Conservation (phyloP, 1,140 invertebrate genomes). For the Drosophila triauraria region DNA sequence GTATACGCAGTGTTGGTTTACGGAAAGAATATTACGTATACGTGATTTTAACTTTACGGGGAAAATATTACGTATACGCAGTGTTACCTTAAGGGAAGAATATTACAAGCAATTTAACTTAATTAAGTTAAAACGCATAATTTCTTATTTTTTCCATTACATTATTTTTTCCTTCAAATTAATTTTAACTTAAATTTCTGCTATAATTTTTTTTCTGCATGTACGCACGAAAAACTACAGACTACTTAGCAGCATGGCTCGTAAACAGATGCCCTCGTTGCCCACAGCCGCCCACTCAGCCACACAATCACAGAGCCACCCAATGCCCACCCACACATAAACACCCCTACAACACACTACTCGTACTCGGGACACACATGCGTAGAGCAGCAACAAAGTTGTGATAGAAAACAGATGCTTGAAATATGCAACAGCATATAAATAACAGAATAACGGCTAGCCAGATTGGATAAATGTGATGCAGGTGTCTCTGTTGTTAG, state of each 20-base stretch:
- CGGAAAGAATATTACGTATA: not conserved
- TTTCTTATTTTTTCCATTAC: not conserved
- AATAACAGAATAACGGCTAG: slow-evolving; percentile 77
- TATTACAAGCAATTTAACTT: too few relatives aligned
- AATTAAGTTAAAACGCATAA: too few relatives aligned
- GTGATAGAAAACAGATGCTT: slow-evolving; percentile 63
- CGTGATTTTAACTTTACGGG: not conserved
- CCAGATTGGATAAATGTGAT: slow-evolving; percentile 61
- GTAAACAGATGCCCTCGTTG: slow-evolving; percentile 21
- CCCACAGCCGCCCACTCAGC: slow-evolving; percentile 3
- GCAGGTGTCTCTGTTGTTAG: slow-evolving; percentile 63
- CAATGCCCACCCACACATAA: slow-evolving; percentile 20
- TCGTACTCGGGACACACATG: slow-evolving; percentile 30
- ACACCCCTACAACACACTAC: slow-evolving; percentile 3
- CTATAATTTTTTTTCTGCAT: not conserved
- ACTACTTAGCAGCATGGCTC: slow-evolving; percentile 45
- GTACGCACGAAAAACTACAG: slow-evolving; percentile 45
- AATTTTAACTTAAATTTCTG: too few relatives aligned
- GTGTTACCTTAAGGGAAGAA: not conserved
- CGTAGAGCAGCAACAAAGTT: slow-evolving; percentile 62
- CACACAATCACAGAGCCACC: slow-evolving; percentile 21
- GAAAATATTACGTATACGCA: not conserved
- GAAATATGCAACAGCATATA: slow-evolving; percentile 79
- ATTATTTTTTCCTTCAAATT: not conserved
- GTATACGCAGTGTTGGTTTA: not conserved